Evolutionary conservation across 1,140 invertebrate species (phyloP).

Genomic region (Caenorhabditis latens): DNA sequence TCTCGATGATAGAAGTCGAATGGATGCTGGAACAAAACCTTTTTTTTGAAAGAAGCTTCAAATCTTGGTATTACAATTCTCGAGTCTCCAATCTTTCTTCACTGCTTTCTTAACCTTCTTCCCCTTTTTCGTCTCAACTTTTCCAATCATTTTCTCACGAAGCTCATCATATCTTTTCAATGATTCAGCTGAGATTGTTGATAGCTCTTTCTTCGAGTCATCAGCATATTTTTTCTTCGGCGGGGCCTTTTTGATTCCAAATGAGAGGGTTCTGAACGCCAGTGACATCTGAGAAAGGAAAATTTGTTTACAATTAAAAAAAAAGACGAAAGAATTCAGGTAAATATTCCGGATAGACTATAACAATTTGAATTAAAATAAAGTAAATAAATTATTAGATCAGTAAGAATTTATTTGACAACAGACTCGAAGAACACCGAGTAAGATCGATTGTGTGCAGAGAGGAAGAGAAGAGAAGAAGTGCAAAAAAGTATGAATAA

Average conservation of each 20-base stretch:
- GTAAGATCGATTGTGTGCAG: too few species aligned
- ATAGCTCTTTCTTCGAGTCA: neutral
- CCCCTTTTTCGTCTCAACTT: neutral
- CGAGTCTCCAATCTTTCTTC: neutral
- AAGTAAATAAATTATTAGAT: too few species aligned
- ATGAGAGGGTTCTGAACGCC: conserved; percentile 21
- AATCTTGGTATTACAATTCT: neutral
- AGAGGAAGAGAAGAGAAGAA: too few species aligned
- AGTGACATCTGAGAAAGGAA: conserved; percentile 22
- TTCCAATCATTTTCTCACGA: conserved; percentile 41
- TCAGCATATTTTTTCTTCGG: neutral
- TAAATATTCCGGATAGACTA: too few species aligned
- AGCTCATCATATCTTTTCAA: conserved; percentile 21
- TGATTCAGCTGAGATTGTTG: conserved; percentile 10
- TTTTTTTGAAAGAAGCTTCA: neutral
- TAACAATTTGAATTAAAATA: too few species aligned
- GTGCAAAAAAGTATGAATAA: neutral
- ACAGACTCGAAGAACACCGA: too few species aligned
- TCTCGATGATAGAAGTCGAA: conserved; percentile 20
- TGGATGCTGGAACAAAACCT: neutral
- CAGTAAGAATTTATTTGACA: too few species aligned
- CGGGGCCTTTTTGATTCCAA: conserved; percentile 11
- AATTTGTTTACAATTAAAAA: too few species aligned
- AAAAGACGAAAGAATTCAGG: too few species aligned
- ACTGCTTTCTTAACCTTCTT: neutral